Percentiles rank a stretch among this genome's conserved stretches.
Conservation (phyloP, 1,140 invertebrate species). For the Drosophila setifemur region DNA sequence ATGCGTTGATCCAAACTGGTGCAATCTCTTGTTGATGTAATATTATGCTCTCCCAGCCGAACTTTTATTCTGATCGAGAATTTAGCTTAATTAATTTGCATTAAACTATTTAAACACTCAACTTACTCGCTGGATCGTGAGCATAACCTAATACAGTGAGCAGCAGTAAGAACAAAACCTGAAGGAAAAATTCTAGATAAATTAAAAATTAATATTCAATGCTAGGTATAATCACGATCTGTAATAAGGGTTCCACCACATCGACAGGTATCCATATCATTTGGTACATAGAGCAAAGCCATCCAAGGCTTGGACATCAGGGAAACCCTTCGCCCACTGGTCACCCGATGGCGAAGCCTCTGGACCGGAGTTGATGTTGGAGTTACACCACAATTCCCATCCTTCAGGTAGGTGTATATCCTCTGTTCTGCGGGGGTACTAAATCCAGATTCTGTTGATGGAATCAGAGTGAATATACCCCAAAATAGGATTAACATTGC, state of each 20-base stretch:
- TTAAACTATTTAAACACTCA: background rate
- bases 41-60: background rate
- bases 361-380: background rate
- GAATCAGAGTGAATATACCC: background rate
- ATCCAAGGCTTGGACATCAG: conserved; percentile 5
- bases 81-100: background rate
- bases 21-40: background rate
- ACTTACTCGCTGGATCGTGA: background rate
- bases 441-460: too few species aligned
- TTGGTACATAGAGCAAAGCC: background rate
- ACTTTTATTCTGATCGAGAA: background rate
- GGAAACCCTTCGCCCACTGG: background rate
- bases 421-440: too few species aligned
- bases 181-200: background rate
- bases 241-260: background rate
- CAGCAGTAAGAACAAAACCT: conserved; percentile 1
- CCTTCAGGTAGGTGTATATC: too few species aligned
- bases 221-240: background rate
- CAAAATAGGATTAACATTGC: background rate
- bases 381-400: too few species aligned
- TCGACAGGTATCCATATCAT: background rate
- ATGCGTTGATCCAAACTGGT: background rate
- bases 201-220: background rate
- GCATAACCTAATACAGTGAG: background rate
- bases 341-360: background rate